phyloP scores from a whole-genome alignment of 1,140 invertebrate species.

The Drosophila pseudoobscura region DNA sequence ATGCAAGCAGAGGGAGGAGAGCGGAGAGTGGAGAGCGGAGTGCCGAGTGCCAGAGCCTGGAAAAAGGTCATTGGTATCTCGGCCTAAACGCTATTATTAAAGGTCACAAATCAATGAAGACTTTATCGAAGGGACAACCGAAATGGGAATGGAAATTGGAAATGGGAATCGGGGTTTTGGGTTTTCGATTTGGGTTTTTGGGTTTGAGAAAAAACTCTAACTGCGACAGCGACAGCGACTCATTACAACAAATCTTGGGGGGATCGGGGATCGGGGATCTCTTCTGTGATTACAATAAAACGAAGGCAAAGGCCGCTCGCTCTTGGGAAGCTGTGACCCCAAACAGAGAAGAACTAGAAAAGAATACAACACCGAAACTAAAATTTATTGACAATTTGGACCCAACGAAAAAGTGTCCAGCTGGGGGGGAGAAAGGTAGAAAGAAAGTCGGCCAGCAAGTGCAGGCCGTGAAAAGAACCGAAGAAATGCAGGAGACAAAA shows the following conservation, averaged over 20 bases:
- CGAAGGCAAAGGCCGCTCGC: conserved; percentile 24
- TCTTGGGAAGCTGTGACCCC: conserved; percentile 43
- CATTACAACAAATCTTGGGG: conserved; percentile 64
- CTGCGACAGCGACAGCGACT: conserved; percentile 15
- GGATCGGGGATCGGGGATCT: conserved; percentile 15
- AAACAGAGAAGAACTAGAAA: conserved; percentile 28
- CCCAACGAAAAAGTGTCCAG: conserved; percentile 70
- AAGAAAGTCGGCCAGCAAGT: conserved; percentile 42
- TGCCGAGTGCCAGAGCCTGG: conserved; percentile 7
- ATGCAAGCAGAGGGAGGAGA: conserved; percentile 2
- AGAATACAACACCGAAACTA: conserved; percentile 55
- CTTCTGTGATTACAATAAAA: conserved; percentile 64
- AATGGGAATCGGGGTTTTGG: conserved; percentile 5
- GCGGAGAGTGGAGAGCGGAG: no score
- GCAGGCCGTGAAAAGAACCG: conserved; percentile 2
- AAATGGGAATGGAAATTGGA: conserved; percentile 19
- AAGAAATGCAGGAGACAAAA: conserved; percentile 43
- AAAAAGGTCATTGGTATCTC: conserved; percentile 70
- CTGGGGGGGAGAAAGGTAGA: conserved; percentile 53
- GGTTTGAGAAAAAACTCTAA: not conserved
- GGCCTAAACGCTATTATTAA: conserved; percentile 79
- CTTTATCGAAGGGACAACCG: conserved; percentile 67
- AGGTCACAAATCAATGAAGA: conserved; percentile 81
- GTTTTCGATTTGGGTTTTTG: conserved; percentile 4
- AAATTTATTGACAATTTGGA: conserved; percentile 76